Percentiles rank a stretch among this genome's conserved stretches.
phyloP scores from a whole-genome alignment of 2,888 invertebrate genomes.

The Molorchus minor region DNA sequence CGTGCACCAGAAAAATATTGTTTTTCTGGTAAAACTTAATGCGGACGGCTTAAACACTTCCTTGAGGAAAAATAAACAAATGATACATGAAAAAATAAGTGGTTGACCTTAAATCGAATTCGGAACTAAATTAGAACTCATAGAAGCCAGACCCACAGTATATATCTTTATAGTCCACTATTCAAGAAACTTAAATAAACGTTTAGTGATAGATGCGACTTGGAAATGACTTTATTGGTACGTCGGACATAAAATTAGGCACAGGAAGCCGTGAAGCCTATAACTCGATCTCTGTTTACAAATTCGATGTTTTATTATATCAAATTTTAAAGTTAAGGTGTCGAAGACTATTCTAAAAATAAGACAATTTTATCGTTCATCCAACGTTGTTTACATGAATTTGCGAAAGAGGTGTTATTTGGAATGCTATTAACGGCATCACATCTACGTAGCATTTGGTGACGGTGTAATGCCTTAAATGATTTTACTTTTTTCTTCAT shows the following conservation, averaged over 20 bases:
- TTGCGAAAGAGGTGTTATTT: constrained; percentile 24
- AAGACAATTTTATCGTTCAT: constrained; percentile 22
- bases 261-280: constrained; percentile 48
- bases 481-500: too few relatives aligned
- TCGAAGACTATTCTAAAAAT: constrained; percentile 33
- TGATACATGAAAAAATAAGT: constrained; percentile 17
- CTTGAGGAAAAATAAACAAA: constrained; percentile 11
- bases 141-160: constrained; percentile 25
- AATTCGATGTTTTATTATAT: constrained; percentile 44
- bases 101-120: constrained; percentile 25
- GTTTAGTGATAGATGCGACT: constrained; percentile 40
- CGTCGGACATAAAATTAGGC: constrained; percentile 39
- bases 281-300: constrained; percentile 45
- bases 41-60: not conserved
- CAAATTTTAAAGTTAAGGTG: constrained; percentile 48
- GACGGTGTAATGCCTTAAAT: too few relatives aligned
- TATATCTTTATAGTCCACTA: constrained; percentile 25
- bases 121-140: constrained; percentile 25
- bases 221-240: constrained; percentile 41
- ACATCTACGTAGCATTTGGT: constrained; percentile 14
- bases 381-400: constrained; percentile 25
- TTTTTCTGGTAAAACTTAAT: too few relatives aligned
- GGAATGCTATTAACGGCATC: constrained; percentile 19
- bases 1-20: too few relatives aligned
- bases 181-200: constrained; percentile 44